A percentile compares a stretch with the other conserved stretches of the same genome.
Evolutionary conservation across 2,113 vertebrate species (phyloP).

Genomic region (Apistogramma diplotaenia): DNA sequence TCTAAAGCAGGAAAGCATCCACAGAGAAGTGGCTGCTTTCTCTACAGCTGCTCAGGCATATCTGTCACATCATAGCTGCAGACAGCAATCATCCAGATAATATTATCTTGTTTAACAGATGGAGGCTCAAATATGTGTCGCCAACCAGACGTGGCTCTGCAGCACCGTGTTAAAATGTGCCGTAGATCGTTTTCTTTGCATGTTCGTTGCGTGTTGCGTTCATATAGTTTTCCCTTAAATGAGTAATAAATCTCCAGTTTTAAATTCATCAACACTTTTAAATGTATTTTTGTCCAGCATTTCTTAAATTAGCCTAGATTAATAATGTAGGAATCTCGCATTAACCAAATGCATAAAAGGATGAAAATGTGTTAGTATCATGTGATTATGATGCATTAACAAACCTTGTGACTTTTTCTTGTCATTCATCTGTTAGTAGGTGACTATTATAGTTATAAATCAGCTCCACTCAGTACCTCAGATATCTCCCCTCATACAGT

Average conservation of each 20-base stretch:
- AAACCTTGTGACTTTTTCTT: neutral
- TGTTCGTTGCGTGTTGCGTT: too few species aligned
- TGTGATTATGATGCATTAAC: neutral
- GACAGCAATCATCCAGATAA: constrained; percentile 29
- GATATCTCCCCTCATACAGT: neutral
- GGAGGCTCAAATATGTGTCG: constrained; percentile 27
- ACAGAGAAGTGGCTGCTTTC: neutral
- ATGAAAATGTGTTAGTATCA: neutral
- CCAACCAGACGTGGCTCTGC: neutral
- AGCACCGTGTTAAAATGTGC: constrained; percentile 2
- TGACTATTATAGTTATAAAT: neutral
- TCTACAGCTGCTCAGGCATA: constrained; percentile 1
- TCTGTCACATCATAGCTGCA: constrained; percentile 4
- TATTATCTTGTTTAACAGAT: constrained; percentile 49
- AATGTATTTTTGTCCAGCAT: neutral
- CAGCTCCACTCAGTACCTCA: neutral
- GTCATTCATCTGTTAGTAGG: neutral
- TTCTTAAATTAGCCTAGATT: neutral
- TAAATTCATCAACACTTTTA: neutral
- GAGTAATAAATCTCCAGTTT: neutral
- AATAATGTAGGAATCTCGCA: neutral
- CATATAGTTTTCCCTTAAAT: neutral
- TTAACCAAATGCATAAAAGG: neutral
- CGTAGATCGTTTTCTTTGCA: neutral
- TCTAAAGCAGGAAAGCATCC: neutral